Evolutionary conservation across 2,797 vertebrate genomes (phyloP).

Genomic region (Lycodopsis pacificus): DNA sequence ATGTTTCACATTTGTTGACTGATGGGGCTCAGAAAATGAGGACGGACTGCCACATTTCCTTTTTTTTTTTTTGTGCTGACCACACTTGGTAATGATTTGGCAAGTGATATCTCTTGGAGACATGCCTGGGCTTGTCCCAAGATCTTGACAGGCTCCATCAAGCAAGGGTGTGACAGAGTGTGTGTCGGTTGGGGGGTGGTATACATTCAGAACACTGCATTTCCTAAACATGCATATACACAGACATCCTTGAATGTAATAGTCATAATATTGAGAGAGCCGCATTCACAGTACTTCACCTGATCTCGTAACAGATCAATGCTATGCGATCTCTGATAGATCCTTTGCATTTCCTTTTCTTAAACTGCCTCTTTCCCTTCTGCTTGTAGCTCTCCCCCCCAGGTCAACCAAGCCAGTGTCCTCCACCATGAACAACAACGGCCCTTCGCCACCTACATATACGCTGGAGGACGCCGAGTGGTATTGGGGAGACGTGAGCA

Average conservation of each 20-base stretch:
- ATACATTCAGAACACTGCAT: conserved; percentile 3
- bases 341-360: conserved; percentile 16
- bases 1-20: conserved; percentile 4
- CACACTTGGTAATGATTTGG: conserved; percentile 51
- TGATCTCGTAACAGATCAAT: conserved; percentile 22
- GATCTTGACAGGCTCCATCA: conserved; percentile 62
- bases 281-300: conserved; percentile 3
- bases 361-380: conserved; percentile 28
- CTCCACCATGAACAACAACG: conserved; percentile 85
- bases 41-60: conserved; percentile 29
- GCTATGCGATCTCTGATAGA: background rate
- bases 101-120: conserved; percentile 65
- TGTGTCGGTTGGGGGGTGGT: background rate
- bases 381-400: conserved; percentile 90
- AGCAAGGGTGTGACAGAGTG: conserved; percentile 45
- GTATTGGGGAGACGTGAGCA: conserved; percentile 98
- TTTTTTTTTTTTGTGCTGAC: conserved; percentile 23
- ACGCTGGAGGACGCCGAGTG: conserved; percentile 93
- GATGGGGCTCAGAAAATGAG: conserved; percentile 1
- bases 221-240: conserved; percentile 12
- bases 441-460: conserved; percentile 76
- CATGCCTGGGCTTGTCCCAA: conserved; percentile 78
- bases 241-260: background rate
- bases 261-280: conserved; percentile 21
- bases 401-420: conserved; percentile 90